phyloP scores from a whole-genome alignment of 1,140 invertebrate species.

The Meloidogyne exigua region DNA sequence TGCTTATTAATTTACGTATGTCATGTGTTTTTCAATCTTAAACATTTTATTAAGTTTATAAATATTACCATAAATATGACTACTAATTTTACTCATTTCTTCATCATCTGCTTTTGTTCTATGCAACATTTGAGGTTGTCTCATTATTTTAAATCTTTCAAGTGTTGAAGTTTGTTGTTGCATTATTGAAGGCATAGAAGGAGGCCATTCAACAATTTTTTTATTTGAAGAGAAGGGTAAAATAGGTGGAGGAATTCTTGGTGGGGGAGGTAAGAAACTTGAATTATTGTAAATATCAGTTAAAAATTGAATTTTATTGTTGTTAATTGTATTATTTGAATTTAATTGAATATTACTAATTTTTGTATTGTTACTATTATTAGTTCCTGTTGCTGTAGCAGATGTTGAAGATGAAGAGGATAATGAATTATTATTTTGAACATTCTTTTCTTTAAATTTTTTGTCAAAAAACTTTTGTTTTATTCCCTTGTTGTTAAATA shows the following conservation, averaged over 20 bases:
- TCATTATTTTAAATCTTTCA: conserved; percentile 23
- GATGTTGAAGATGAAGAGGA: conserved; percentile 16
- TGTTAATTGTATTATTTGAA: not conserved
- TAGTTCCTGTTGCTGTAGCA: not conserved
- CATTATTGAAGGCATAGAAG: not conserved
- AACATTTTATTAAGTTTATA: not conserved
- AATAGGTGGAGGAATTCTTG: conserved; percentile 21
- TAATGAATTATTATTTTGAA: conserved; percentile 10
- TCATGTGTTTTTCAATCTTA: too few relatives aligned
- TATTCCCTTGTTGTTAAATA: not conserved
- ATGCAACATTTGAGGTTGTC: conserved; percentile 22
- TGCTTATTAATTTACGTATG: too few relatives aligned
- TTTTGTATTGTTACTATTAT: not conserved
- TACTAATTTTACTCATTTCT: conserved; percentile 40
- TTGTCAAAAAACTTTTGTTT: not conserved
- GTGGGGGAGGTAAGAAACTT: conserved; percentile 1
- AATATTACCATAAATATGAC: conserved; percentile 34
- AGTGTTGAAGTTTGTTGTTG: conserved; percentile 18
- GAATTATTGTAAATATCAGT: conserved; percentile 3
- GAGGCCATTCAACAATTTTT: not conserved
- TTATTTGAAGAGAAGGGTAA: conserved; percentile 18
- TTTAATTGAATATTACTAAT: not conserved
- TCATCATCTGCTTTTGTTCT: conserved; percentile 32
- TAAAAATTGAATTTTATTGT: not conserved
- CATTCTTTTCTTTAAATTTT: not conserved